Evolutionary conservation across 2,888 invertebrate species (phyloP).

Genomic region (Lithophane semibrunnea): DNA sequence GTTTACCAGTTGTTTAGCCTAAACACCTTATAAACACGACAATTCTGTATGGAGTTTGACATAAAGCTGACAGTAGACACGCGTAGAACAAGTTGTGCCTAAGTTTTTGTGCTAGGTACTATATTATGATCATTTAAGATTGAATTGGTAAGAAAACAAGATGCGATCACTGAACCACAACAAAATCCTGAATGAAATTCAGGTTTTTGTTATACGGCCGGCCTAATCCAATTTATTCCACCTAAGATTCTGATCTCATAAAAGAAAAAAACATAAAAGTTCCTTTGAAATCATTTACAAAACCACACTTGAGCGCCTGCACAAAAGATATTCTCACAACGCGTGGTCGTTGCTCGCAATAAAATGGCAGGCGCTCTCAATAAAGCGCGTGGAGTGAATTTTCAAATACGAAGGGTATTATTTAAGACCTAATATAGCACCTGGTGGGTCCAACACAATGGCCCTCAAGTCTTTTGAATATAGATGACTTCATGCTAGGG

Average conservation of each 20-base stretch:
- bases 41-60: no score
- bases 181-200: constrained; percentile 27
- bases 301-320: constrained; percentile 64
- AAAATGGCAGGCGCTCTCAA: constrained; percentile 70
- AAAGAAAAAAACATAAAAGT: constrained; percentile 40
- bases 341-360: constrained; percentile 67
- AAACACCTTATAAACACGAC: no score
- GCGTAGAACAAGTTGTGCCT: no score
- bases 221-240: constrained; percentile 41
- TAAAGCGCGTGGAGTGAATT: constrained; percentile 67
- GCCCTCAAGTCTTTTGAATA: constrained; percentile 66
- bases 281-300: constrained; percentile 57
- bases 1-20: no score
- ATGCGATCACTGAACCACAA: background rate
- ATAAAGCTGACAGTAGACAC: no score
- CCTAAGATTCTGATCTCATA: constrained; percentile 34
- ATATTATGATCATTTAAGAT: background rate
- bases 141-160: background rate
- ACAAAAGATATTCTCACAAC: constrained; percentile 65
- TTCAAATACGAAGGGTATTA: constrained; percentile 64
- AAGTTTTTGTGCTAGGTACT: no score
- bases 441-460: constrained; percentile 61
- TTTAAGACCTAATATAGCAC: constrained; percentile 66
- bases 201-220: background rate
- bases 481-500: constrained; percentile 58